Evolutionary conservation across 2,888 invertebrate genomes (phyloP).

Genomic region (Drosophila niveifrons): DNA sequence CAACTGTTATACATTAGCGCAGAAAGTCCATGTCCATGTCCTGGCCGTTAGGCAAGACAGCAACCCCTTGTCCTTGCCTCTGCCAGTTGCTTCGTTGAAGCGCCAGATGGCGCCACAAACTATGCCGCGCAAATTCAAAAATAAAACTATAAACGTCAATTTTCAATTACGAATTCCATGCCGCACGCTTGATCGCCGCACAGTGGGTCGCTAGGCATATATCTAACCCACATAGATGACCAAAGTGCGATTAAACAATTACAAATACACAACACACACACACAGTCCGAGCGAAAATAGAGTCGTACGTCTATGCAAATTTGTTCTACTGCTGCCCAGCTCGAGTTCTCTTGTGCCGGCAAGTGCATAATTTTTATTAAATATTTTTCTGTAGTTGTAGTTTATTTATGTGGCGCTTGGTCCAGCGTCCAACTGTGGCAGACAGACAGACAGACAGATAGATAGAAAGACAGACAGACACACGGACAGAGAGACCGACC

Average conservation of each 20-base stretch:
- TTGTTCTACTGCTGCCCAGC: slow-evolving; percentile 41
- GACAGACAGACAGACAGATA: slow-evolving; percentile 9
- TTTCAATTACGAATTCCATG: slow-evolving; percentile 55
- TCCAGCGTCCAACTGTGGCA: slow-evolving; percentile 10
- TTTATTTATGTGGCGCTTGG: slow-evolving; percentile 58
- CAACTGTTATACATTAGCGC: slow-evolving; percentile 10
- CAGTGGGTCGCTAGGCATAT: slow-evolving; percentile 39
- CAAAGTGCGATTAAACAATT: slow-evolving; percentile 65
- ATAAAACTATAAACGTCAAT: slow-evolving; percentile 27
- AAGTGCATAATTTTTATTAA: slow-evolving; percentile 72
- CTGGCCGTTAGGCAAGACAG: slow-evolving; percentile 39
- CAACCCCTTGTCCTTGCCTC: slow-evolving; percentile 47
- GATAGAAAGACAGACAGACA: slow-evolving; percentile 2
- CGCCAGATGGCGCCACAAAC: slow-evolving; percentile 48
- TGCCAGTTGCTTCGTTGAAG: neutral
- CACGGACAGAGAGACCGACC: slow-evolving; percentile 6
- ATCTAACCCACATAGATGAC: slow-evolving; percentile 73
- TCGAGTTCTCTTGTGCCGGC: slow-evolving; percentile 41
- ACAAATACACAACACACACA: slow-evolving; percentile 36
- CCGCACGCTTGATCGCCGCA: slow-evolving; percentile 23
- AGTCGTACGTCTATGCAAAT: slow-evolving; percentile 74
- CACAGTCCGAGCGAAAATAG: slow-evolving; percentile 57
- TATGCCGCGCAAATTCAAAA: slow-evolving; percentile 1
- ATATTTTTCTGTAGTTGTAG: slow-evolving; percentile 42
- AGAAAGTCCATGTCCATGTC: slow-evolving; percentile 16